These are phyloP conservation scores for Chloroclystis v-ata DNA, from an alignment of 2,888 invertebrate genomes.

Conservation along the genomic window DNA sequence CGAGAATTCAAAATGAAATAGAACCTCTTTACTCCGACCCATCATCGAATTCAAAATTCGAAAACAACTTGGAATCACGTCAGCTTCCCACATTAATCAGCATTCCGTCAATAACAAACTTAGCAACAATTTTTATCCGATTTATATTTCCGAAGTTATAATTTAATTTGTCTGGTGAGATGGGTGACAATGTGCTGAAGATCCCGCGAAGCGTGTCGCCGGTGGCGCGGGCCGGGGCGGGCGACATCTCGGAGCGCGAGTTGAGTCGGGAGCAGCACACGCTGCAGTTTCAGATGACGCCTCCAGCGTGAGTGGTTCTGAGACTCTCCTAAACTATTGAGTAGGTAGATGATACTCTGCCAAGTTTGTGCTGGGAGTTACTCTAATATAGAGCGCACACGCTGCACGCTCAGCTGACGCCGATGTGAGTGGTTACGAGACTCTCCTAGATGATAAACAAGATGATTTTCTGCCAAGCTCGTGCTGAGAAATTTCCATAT, in stretches of 20 bases:
- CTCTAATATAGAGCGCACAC: no score
- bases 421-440: no score
- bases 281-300: conserved; percentile 57
- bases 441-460: no score
- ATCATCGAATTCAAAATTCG: conserved; percentile 7
- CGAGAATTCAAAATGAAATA: no score
- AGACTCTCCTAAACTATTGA: no score
- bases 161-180: conserved; percentile 27
- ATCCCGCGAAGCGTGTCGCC: conserved; percentile 56
- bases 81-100: conserved; percentile 23
- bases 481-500: no score
- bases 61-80: conserved; percentile 28
- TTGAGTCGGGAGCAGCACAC: conserved; percentile 55
- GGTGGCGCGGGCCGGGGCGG: conserved; percentile 57
- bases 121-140: conserved; percentile 8
- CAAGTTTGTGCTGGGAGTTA: no score
- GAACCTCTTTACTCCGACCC: neutral
- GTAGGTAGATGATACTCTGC: no score
- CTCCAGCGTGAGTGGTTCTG: conserved; percentile 48
- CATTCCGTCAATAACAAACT: conserved; percentile 8
- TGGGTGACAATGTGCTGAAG: conserved; percentile 57
- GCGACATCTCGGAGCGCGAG: conserved; percentile 65
- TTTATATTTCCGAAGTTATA: neutral
- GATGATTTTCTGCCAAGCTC: no score
- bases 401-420: no score